Evolutionary conservation across 2,113 vertebrate species (phyloP).

Genomic region (Prinia subflava): DNA sequence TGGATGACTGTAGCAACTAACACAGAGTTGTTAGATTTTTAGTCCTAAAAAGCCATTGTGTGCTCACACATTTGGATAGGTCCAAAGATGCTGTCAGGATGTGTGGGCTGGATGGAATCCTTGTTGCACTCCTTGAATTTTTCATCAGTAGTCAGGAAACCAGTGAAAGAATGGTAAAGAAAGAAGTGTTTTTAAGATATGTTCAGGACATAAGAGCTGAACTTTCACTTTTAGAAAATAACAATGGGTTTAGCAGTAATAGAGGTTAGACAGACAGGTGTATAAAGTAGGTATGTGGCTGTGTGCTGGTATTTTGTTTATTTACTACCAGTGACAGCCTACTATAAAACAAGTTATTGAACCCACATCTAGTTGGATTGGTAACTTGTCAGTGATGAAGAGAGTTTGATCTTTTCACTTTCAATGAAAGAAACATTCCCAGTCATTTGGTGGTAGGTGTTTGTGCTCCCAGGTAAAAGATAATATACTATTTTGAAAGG

Average conservation of each 20-base stretch:
- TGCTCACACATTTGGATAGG: not conserved
- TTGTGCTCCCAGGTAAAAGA: not conserved
- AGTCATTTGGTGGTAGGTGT: not conserved
- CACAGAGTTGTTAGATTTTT: not conserved
- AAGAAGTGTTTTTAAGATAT: not conserved
- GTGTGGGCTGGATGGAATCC: not conserved
- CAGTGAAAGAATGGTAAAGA: not conserved
- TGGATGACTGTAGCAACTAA: not conserved
- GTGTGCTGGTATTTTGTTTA: not conserved
- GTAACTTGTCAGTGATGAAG: not conserved
- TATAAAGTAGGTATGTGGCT: not conserved
- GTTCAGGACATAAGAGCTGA: not conserved
- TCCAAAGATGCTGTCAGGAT: not conserved
- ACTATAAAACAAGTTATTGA: not conserved
- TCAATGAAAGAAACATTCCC: not conserved
- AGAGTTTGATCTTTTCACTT: not conserved
- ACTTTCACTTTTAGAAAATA: not conserved
- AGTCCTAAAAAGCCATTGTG: not conserved
- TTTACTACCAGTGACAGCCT: not conserved
- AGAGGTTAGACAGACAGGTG: not conserved
- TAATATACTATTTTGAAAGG: not conserved
- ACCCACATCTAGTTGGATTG: not conserved
- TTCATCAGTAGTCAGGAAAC: not conserved
- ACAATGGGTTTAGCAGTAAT: not conserved
- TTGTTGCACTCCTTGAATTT: not conserved